A percentile compares a stretch with the other conserved stretches of the same genome.
phyloP scores from a whole-genome alignment of 30 jellyfish, hydroid and myxozoan genomes.

The Chironex yamaguchii region DNA sequence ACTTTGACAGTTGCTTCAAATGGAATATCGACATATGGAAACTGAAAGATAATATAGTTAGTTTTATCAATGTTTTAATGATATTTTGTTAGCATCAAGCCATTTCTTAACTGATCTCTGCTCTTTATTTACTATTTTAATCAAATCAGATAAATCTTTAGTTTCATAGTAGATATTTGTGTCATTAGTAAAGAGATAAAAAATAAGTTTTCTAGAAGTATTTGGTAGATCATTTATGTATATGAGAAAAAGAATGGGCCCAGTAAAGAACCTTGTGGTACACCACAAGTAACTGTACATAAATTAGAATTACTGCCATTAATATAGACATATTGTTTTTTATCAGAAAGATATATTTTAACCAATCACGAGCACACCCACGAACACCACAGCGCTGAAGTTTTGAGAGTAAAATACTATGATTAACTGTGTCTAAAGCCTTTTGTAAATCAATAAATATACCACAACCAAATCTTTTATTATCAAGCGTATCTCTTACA shows the following conservation, averaged over 20 bases:
- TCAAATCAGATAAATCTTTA: conserved; percentile 16
- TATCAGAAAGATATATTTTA: too few relatives aligned
- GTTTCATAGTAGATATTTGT: conserved; percentile 33
- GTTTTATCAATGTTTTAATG: not conserved
- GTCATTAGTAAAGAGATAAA: conserved; percentile 54
- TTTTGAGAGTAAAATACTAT: conserved; percentile 15
- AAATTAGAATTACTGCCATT: conserved; percentile 35
- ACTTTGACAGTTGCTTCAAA: conserved; percentile 9
- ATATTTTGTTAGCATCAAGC: conserved; percentile 16
- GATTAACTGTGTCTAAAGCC: too few relatives aligned
- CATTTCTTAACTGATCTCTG: conserved; percentile 15
- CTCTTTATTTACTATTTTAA: conserved; percentile 19
- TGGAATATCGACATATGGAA: too few relatives aligned
- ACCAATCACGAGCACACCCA: conserved; percentile 10
- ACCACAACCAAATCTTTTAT: conserved; percentile 32
- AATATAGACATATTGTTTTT: conserved; percentile 23
- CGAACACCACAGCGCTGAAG: conserved; percentile 30
- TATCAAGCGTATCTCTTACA: conserved; percentile 4
- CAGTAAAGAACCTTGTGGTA: too few relatives aligned
- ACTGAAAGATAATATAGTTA: too few relatives aligned
- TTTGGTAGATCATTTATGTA: conserved; percentile 42
- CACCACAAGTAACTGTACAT: conserved; percentile 28
- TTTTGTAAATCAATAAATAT: too few relatives aligned
- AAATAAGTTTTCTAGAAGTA: conserved; percentile 31
- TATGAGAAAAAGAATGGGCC: too few relatives aligned